Evolutionary conservation across 2,797 vertebrate genomes (phyloP).

Genomic region (Simalia tracyae): DNA sequence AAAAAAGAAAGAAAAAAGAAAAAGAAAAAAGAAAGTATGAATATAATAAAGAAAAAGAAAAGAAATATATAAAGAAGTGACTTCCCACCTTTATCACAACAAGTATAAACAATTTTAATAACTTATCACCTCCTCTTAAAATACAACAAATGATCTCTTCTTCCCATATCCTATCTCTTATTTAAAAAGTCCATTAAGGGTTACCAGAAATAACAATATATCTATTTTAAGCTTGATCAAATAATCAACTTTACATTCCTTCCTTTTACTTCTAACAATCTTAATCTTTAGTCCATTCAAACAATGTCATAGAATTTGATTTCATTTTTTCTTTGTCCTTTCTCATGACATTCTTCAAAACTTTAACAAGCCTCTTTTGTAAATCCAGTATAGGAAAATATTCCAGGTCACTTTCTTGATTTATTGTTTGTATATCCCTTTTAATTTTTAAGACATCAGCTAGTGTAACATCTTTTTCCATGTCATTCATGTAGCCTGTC

Average conservation of each 20-base stretch:
- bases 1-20: neutral
- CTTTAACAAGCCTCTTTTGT: neutral
- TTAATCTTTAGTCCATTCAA: neutral
- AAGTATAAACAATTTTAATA: neutral
- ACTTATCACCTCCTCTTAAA: neutral
- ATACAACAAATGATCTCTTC: neutral
- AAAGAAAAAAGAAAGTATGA: neutral
- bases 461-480: too few species aligned
- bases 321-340: neutral
- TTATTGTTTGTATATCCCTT: neutral
- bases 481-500: too few species aligned
- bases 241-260: neutral
- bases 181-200: neutral
- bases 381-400: neutral
- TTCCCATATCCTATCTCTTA: neutral
- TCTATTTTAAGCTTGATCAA: neutral
- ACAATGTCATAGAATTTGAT: neutral
- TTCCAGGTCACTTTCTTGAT: neutral
- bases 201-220: neutral
- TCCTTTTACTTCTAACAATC: neutral
- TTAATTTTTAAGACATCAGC: neutral
- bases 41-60: neutral
- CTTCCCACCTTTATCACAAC: neutral
- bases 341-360: neutral
- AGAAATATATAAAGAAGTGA: neutral